Percentiles rank a stretch among this genome's conserved stretches.
phyloP scores from a whole-genome alignment of 2,113 vertebrate species.

The Antechinus stuartii region DNA sequence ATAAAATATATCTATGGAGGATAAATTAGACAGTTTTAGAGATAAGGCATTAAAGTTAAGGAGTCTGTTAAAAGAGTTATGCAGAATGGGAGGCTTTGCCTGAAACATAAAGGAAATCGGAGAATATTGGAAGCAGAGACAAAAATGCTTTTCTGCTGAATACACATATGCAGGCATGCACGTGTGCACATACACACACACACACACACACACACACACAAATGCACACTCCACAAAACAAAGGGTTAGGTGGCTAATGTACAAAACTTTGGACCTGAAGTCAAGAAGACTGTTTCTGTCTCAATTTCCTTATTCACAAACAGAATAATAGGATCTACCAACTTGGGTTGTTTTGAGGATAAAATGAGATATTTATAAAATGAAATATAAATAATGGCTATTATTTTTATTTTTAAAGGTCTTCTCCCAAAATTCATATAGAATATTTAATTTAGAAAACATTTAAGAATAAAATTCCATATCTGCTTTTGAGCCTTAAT shows the following conservation, averaged over 20 bases:
- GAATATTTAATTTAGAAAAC: neutral
- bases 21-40: neutral
- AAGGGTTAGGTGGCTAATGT: neutral
- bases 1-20: neutral
- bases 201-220: neutral
- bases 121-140: neutral
- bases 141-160: neutral
- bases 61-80: neutral
- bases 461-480: neutral
- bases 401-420: neutral
- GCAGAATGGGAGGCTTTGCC: neutral
- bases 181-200: no score
- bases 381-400: neutral
- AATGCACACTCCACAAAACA: neutral
- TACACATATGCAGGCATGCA: no score
- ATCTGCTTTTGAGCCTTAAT: neutral
- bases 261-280: neutral
- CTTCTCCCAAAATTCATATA: neutral
- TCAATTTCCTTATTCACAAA: neutral
- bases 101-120: neutral
- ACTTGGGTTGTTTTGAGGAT: neutral
- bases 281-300: neutral
- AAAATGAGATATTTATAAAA: neutral
- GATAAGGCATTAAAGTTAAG: neutral
- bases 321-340: neutral